These are phyloP conservation scores for Anolis carolinensis DNA, from an alignment of 2,113 vertebrate species.

Conservation along the genomic window DNA sequence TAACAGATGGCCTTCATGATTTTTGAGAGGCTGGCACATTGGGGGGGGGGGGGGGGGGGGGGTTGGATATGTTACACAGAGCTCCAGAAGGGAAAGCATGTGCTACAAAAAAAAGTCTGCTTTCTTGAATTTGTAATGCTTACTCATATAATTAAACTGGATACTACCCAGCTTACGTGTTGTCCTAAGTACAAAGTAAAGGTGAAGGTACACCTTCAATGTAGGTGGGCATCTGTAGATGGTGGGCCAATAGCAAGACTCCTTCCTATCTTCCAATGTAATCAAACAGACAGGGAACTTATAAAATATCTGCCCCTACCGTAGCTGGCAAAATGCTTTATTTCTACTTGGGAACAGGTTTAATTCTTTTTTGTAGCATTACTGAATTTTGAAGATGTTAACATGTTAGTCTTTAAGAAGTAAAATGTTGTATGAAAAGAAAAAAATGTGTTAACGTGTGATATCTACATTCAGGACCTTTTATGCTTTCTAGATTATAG, in stretches of 20 bases:
- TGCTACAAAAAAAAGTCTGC: background rate
- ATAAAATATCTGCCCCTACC: too few relatives aligned
- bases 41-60: too few relatives aligned
- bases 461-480: background rate
- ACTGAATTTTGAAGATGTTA: too few relatives aligned
- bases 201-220: too few relatives aligned
- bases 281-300: too few relatives aligned
- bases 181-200: too few relatives aligned
- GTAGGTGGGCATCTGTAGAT: too few relatives aligned
- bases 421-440: background rate
- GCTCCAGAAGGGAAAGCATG: background rate
- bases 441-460: background rate
- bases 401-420: background rate
- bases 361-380: too few relatives aligned
- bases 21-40: background rate
- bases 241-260: too few relatives aligned
- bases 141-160: background rate
- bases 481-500: background rate
- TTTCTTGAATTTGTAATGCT: background rate
- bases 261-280: too few relatives aligned
- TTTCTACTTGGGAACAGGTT: too few relatives aligned
- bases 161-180: rapidly evolving
- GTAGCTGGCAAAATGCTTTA: too few relatives aligned
- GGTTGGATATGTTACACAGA: background rate
- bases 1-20: background rate